Percentiles rank a stretch among this genome's conserved stretches.
These are phyloP conservation scores for Heliconius hewitsoni DNA, from an alignment of 1,140 invertebrate genomes.

Conservation along the genomic window DNA sequence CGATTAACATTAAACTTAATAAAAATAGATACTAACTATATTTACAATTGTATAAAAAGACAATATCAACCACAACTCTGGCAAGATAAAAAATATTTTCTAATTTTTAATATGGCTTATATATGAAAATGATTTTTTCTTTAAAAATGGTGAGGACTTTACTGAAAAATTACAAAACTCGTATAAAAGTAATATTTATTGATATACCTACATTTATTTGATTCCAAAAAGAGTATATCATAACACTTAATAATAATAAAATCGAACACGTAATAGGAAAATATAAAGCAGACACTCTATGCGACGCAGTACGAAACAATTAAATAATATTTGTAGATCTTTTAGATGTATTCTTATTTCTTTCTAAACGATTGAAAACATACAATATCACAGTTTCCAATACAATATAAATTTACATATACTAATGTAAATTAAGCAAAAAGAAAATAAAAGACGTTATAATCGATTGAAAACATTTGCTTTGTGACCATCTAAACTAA, in stretches of 20 bases:
- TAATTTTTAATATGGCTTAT: slow-evolving; percentile 78
- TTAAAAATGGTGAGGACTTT: slow-evolving; percentile 4
- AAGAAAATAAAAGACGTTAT: not conserved
- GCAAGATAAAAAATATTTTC: slow-evolving; percentile 74
- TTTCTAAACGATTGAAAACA: slow-evolving; percentile 71
- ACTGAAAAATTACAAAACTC: not conserved
- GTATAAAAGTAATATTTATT: not conserved
- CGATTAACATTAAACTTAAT: slow-evolving; percentile 38
- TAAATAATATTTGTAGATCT: slow-evolving; percentile 14
- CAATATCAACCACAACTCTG: slow-evolving; percentile 78
- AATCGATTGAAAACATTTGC: slow-evolving; percentile 40
- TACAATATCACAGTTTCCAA: slow-evolving; percentile 80
- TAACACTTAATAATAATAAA: slow-evolving; percentile 31
- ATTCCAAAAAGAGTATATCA: slow-evolving; percentile 33
- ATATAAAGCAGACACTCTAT: slow-evolving; percentile 34
- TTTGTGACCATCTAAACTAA: slow-evolving; percentile 77
- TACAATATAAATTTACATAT: slow-evolving; percentile 48
- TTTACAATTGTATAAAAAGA: slow-evolving; percentile 73
- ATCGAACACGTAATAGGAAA: slow-evolving; percentile 33
- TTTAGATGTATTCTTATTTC: slow-evolving; percentile 27
- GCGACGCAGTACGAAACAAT: slow-evolving; percentile 26
- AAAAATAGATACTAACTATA: slow-evolving; percentile 59
- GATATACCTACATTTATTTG: slow-evolving; percentile 23
- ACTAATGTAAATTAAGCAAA: slow-evolving; percentile 24
- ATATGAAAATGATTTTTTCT: slow-evolving; percentile 38